Percentiles rank a stretch among this genome's conserved stretches.
phyloP scores from a whole-genome alignment of 2,888 invertebrate genomes.

The Fissipunctia ypsillon region DNA sequence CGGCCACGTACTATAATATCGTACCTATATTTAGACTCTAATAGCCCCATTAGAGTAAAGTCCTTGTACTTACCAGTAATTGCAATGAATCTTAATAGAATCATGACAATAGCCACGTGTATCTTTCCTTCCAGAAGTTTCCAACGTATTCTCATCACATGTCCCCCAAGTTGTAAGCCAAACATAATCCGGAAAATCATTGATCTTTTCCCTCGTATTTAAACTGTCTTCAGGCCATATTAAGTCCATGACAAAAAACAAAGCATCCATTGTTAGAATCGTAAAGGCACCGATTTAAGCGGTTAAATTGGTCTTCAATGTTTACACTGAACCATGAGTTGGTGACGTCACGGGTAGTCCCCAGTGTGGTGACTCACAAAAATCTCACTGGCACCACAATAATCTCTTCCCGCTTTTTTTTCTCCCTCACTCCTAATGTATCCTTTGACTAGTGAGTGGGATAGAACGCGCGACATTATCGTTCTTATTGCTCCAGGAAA shows the following conservation, averaged over 20 bases:
- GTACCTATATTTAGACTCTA: background rate
- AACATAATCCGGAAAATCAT: slow-evolving; percentile 31
- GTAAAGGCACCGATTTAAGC: slow-evolving; percentile 66
- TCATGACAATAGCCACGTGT: slow-evolving; percentile 12
- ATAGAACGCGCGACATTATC: slow-evolving; percentile 55
- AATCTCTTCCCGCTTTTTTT: slow-evolving; percentile 56
- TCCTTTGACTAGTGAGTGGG: slow-evolving; percentile 48
- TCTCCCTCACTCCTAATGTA: slow-evolving; percentile 31
- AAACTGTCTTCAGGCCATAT: slow-evolving; percentile 49
- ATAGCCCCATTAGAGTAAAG: slow-evolving; percentile 9
- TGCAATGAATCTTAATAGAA: slow-evolving; percentile 36
- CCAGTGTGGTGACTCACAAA: slow-evolving; percentile 72
- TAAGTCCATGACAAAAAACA: slow-evolving; percentile 59
- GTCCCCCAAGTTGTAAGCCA: slow-evolving; percentile 11
- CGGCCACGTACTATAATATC: background rate
- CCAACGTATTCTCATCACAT: slow-evolving; percentile 5
- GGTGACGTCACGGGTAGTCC: slow-evolving; percentile 78
- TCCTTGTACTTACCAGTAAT: slow-evolving; percentile 18
- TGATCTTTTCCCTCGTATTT: slow-evolving; percentile 38
- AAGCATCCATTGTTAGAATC: slow-evolving; percentile 65
- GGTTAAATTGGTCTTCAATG: slow-evolving; percentile 69
- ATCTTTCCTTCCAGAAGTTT: slow-evolving; percentile 14
- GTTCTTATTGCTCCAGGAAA: slow-evolving; percentile 67
- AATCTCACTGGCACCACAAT: slow-evolving; percentile 69
- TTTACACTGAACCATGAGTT: slow-evolving; percentile 63